Base-by-base conservation (phyloP, 2,797 vertebrate species). In the Valencia hispanica region DNA sequence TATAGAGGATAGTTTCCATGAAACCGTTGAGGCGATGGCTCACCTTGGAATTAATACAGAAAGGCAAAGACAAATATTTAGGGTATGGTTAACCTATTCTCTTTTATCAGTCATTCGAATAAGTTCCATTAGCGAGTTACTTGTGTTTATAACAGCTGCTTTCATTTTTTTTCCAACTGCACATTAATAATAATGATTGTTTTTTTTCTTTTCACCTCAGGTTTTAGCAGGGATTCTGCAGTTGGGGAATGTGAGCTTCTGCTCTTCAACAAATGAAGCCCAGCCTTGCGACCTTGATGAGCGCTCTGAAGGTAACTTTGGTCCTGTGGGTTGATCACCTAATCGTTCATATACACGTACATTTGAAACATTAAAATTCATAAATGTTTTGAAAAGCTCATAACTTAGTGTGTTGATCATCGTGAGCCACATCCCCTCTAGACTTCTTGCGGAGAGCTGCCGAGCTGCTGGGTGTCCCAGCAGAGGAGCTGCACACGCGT, bases 141-240 rank as follows among this genome's bases (percentile, higher is more conserved):
- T 47, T 50, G 45, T 59, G 0, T 72, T 45, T 59, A n/a, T 14
- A 30, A 59, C 39, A 73, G 10, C 45, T 27, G 18, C 45, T 61
- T 8, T 45, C 1, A 48, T 25, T 12, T 5, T 12, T 47, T 32
- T n/a, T n/a, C n/a, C n/a, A 63, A 63, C 4, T 34, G 18, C 18
- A 50, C 48, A 50, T 50, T 50, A 48, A 18, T 48, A 48, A 51
- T 51, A 11, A 27, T 43, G 32, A 4, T 43, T 78, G 10, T 50
- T 74, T 78, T 27, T 43, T 78, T 8, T 50, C 73, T 78, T 27
- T 74, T 22, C n/a, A 5, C 79, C 45, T 30, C 90, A 99, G 98
- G 91, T 97, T 77, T 91, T 99, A 36, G 96, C 96, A 63, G 98
- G 96, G 30, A 94, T 99, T 82, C 93, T 99, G 77, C 97, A 99